Base-by-base conservation (phyloP, 1,140 invertebrate genomes). In the Pachypeltis micranthus region DNA sequence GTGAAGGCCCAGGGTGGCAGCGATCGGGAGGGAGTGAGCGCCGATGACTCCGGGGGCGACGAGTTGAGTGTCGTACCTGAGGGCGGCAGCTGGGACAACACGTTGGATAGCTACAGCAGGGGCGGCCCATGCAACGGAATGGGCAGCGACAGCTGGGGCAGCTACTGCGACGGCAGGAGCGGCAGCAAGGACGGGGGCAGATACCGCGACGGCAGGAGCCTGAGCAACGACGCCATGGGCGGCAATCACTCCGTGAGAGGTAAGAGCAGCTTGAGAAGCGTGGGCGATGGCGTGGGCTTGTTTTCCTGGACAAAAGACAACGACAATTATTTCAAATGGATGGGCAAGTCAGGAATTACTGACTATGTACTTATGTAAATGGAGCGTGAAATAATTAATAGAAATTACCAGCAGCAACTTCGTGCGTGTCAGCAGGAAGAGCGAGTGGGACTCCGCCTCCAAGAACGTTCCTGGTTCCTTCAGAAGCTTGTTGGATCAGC, bases 351-450 rank as follows among this genome's bases (percentile, higher is more conserved):
- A n/a, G n/a, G n/a, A n/a, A n/a, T n/a, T n/a, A n/a, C n/a, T n/a
- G n/a, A n/a, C n/a, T n/a, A n/a, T n/a, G n/a, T n/a, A n/a, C n/a
- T n/a, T n/a, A n/a, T n/a, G n/a, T n/a, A n/a, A n/a, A n/a, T n/a
- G n/a, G n/a, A n/a, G n/a, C n/a, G n/a, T n/a, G n/a, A n/a, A n/a
- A n/a, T n/a, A n/a, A n/a, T n/a, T n/a, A n/a, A n/a, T 39, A 39
- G 31, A 16, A 10, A 10, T 51, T 21, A 51, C 77, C 78, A 51
- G 75, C 72, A 2, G 75, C 75, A 14, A 78, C 78, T 72, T 78
- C 78, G 61, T 77, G 78, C 0, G 78, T 79, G 63, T 79, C 78
- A 60, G 77, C 74, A 1, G 77, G 75, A 39, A 59, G 73, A 1
- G 76, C 76, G 34, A 76, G 75, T 1, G 65, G 62, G 56, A 66